Percentiles rank a stretch among this genome's conserved stretches.
These are phyloP conservation scores for Sebastes steindachneri DNA, from an alignment of 2,797 vertebrate genomes.

Conservation along the genomic window DNA sequence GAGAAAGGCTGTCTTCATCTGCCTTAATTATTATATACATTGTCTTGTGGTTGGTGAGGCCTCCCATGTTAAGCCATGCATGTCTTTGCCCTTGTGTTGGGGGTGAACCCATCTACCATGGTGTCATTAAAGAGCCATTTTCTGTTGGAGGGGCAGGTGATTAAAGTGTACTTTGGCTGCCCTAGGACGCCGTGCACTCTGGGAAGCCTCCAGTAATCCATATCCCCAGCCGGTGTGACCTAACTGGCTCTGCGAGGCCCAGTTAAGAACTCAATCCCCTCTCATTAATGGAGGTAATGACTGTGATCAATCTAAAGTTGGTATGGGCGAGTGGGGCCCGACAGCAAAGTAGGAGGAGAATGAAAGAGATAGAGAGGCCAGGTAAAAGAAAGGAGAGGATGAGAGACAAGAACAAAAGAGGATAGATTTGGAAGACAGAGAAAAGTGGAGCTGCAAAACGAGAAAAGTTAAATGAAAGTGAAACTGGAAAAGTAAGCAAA, in stretches of 20 bases:
- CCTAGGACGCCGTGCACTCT: conserved; percentile 56
- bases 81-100: conserved; percentile 64
- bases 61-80: conserved; percentile 28
- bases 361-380: conserved; percentile 31
- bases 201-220: conserved; percentile 74
- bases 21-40: not conserved
- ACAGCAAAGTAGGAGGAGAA: conserved; percentile 41
- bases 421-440: not conserved
- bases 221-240: conserved; percentile 74
- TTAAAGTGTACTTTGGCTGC: conserved; percentile 76
- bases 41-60: not conserved
- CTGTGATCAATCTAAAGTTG: conserved; percentile 81
- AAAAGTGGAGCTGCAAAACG: not conserved
- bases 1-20: not conserved
- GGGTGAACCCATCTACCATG: conserved; percentile 59
- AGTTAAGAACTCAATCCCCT: conserved; percentile 81
- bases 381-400: conserved; percentile 15
- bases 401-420: conserved; percentile 23
- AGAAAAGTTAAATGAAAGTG: conserved; percentile 53
- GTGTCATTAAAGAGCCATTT: conserved; percentile 78
- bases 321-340: conserved; percentile 43
- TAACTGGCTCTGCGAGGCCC: conserved; percentile 68
- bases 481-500: conserved; percentile 39
- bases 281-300: conserved; percentile 85
- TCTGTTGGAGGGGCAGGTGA: conserved; percentile 74